Conservation (phyloP, 2,888 invertebrate genomes). For the Onthophagus sagittarius region DNA sequence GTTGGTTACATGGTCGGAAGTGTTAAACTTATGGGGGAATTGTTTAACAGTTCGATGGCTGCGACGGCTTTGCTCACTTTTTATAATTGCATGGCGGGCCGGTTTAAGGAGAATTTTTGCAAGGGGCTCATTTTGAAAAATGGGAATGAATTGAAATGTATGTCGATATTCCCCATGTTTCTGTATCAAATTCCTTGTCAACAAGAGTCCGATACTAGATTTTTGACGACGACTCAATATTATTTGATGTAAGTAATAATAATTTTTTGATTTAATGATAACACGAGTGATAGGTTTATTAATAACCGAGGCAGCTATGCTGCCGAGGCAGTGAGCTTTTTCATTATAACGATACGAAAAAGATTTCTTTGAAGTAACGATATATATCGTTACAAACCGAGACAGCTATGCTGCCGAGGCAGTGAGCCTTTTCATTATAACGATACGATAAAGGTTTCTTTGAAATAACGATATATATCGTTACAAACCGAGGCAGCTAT, state of each 20-base stretch:
- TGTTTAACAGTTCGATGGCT: conserved; percentile 12
- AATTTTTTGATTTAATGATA: no score
- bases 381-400: no score
- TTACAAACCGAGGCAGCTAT: no score
- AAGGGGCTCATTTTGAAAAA: neutral
- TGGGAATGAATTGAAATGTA: neutral
- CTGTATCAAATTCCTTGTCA: neutral
- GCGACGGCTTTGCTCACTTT: neutral
- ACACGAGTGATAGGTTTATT: no score
- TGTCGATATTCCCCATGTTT: conserved; percentile 3
- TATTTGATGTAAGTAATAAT: conserved; percentile 10
- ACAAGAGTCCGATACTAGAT: neutral
- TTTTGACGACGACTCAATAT: conserved; percentile 14
- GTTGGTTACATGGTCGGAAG: conserved; percentile 17
- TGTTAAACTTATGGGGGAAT: conserved; percentile 12
- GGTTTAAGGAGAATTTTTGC: neutral
- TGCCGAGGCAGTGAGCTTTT: no score
- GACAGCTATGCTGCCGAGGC: no score
- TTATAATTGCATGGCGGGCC: neutral
- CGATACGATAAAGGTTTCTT: no score
- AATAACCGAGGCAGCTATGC: no score
- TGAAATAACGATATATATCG: no score
- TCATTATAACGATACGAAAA: no score
- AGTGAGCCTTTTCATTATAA: no score
- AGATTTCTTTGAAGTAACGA: no score